Base-by-base conservation (phyloP, 2,888 invertebrate genomes). In the Schrankia costaestrigalis region DNA sequence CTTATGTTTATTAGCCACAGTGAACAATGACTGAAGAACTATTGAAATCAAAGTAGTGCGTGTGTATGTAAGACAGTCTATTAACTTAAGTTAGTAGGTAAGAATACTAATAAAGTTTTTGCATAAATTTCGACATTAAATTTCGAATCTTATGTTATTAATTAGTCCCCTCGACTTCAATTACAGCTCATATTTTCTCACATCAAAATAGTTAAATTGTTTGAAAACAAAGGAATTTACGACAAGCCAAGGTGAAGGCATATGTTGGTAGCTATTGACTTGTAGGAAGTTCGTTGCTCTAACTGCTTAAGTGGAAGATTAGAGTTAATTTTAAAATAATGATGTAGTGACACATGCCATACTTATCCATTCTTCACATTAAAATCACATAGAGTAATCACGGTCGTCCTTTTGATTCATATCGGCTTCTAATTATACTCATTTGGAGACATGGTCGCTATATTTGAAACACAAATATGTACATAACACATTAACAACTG, bases 261-360 rank as follows among this genome's bases (percentile, higher is more conserved):
- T 63, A 57, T 61, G 64, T 49, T 60, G 63, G 57, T 54, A 63
- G 51, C 48, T 63, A 60, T 66, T 62, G 56, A 54, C 52, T 65
- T 59, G 42, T 61, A 73, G 78, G 75, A 78, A 80, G 84, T 81
- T 80, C 74, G 71, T 80, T 80, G 84, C 71, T 72, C 78, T 49
- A 48, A 43, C 47, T 26, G 31, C 51, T 57, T 73, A 74, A 76
- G 71, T 76, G 69, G 70, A 55, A 73, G 73, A 80, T 84, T 79
- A 71, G 52, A 74, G 71, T 70, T 82, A 82, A 84, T 83, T 83
- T 78, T 63, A 69, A 77, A 77, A 78, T 84, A 83, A 83, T 81
- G 75, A 76, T 62, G 56, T 49, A 63, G 72, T 69, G 74, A 72
- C 75, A 71, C 64, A 66, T 38, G 32, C 17, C 32, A 33, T 15